Base-by-base conservation (phyloP, 2,797 vertebrate genomes). In the Pangasius krempfi region DNA sequence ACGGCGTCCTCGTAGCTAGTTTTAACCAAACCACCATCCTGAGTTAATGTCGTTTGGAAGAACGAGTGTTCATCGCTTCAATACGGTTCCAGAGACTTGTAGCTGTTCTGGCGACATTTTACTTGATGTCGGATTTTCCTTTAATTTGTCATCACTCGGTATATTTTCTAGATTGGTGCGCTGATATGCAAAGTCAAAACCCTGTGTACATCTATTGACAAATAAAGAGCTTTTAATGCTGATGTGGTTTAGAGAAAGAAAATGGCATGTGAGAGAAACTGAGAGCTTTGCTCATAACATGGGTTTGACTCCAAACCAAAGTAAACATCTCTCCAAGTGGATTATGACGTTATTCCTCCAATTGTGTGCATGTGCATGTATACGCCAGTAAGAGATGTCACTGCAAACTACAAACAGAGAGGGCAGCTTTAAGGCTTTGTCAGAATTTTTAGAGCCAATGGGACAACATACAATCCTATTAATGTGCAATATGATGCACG, bases 251-350 rank as follows among this genome's bases (percentile, higher is more conserved):
- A 25, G 33, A 58, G 33, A 8, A 40, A 81, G 56, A 79, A 79
- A 66, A 84, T 47, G 81, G 40, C 44, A 44, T 50, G 81, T 30
- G 62, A 84, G 16, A 66, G 81, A 84, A 84, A 50, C 83, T 13
- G 44, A 64, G 9, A 84, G 83, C 83, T 70, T 68, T 70, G 10
- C 64, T 70, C 76, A 73, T 64, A 37, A 70, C 22, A 47, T 14
- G 85, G 47, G 4, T 56, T 81, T 88, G 64, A 83, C 64, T 54
- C 47, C n/a, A 70, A 84, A 84, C 83, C 47, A 84, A 84, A 54
- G 64, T 70, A 76, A 83, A 84, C 47, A 78, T 58, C 44, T 54
- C 30, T 40, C 52, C 18, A 10, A 54, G 52, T 54, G n/a, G 83
- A 84, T 70, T 54, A 84, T 52, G 64, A 84, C 47, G 30, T 84